phyloP scores from a whole-genome alignment of 2,797 vertebrate species.

The Chaunax sp. region DNA sequence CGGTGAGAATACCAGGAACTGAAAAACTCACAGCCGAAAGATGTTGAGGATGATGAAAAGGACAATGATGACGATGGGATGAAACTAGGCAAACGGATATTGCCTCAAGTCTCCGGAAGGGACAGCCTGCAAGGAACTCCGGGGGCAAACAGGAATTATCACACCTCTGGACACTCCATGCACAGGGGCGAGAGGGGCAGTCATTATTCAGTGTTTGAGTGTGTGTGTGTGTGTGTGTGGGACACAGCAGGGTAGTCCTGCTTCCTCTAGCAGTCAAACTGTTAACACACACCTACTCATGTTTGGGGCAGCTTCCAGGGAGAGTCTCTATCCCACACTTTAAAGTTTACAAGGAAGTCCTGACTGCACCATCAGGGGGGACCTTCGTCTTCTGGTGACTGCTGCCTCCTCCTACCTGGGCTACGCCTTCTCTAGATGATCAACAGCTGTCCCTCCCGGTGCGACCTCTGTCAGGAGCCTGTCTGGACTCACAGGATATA shows the following conservation, averaged over 20 bases:
- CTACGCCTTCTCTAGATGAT: slow-evolving; percentile 63
- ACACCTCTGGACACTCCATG: slow-evolving; percentile 49
- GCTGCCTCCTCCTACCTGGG: slow-evolving; percentile 67
- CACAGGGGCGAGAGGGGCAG: slow-evolving; percentile 46
- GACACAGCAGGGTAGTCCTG: slow-evolving; percentile 23
- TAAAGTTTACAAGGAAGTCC: slow-evolving; percentile 80
- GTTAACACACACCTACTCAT: slow-evolving; percentile 55
- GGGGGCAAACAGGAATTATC: slow-evolving; percentile 49
- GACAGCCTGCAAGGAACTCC: slow-evolving; percentile 64
- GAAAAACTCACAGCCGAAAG: slow-evolving; percentile 60
- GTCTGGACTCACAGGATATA: slow-evolving; percentile 67
- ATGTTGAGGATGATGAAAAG: slow-evolving; percentile 45
- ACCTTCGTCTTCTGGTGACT: slow-evolving; percentile 56
- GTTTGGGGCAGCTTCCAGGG: slow-evolving; percentile 49
- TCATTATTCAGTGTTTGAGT: slow-evolving; percentile 47
- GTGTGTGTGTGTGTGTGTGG: slow-evolving; percentile 15
- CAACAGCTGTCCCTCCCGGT: slow-evolving; percentile 64
- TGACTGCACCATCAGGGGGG: slow-evolving; percentile 55
- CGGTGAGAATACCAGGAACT: slow-evolving; percentile 62
- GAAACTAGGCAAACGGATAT: slow-evolving; percentile 62
- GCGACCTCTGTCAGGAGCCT: slow-evolving; percentile 71
- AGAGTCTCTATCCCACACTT: slow-evolving; percentile 51
- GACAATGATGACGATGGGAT: slow-evolving; percentile 48
- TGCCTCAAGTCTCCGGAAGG: slow-evolving; percentile 67
- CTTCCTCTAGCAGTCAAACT: slow-evolving; percentile 57